phyloP scores from a whole-genome alignment of 2,888 invertebrate species.

The Pollenia angustigena region DNA sequence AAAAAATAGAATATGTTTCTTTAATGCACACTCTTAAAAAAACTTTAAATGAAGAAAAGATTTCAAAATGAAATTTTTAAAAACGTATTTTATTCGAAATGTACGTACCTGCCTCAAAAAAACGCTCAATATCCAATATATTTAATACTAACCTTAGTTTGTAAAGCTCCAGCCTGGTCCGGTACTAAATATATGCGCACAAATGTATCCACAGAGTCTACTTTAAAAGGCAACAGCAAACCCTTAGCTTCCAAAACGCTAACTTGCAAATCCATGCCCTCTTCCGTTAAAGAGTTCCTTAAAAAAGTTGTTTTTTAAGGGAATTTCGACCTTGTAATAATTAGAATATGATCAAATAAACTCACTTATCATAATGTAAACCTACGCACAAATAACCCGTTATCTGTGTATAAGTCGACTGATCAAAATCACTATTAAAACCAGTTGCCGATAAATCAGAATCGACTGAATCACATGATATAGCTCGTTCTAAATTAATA shows the following conservation, averaged over 20 bases:
- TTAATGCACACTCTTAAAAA: background rate
- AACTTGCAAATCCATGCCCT: constrained; percentile 85
- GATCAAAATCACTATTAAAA: constrained; percentile 88
- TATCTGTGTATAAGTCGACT: constrained; percentile 87
- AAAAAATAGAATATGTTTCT: background rate
- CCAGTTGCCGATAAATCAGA: constrained; percentile 89
- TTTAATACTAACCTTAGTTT: constrained; percentile 85
- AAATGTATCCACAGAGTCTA: constrained; percentile 89
- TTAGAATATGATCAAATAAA: constrained; percentile 7
- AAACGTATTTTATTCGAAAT: no score
- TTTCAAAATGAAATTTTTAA: no score
- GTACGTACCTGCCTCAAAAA: background rate
- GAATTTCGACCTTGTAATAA: background rate
- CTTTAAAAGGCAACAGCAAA: constrained; percentile 86
- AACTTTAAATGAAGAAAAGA: no score
- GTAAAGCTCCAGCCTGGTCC: constrained; percentile 88
- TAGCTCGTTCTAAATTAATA: constrained; percentile 85
- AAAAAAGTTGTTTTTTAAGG: background rate
- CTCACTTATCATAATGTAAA: constrained; percentile 91
- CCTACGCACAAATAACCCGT: constrained; percentile 91
- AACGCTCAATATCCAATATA: background rate
- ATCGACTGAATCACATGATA: constrained; percentile 92
- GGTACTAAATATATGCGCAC: constrained; percentile 91
- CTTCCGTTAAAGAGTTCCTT: constrained; percentile 80
- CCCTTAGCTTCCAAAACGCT: constrained; percentile 92